Evolutionary conservation across 2,797 vertebrate species (phyloP).

Genomic region (Brachyalestes nurse): DNA sequence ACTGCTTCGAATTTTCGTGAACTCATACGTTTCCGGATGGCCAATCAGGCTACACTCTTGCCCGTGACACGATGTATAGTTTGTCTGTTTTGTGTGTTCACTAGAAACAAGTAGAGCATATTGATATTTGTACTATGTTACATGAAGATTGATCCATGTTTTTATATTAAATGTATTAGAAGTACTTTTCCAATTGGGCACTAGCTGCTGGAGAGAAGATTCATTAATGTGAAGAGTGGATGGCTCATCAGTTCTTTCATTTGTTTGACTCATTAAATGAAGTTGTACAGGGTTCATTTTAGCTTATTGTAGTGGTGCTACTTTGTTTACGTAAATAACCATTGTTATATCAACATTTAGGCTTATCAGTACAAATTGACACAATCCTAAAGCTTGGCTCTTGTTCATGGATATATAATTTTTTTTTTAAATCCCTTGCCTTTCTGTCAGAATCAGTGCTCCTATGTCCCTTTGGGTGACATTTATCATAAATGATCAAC

Average conservation of each 20-base stretch:
- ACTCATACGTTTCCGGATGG: neutral
- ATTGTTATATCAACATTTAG: slow-evolving; percentile 56
- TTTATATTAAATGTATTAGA: slow-evolving; percentile 62
- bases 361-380: slow-evolving; percentile 41
- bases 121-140: slow-evolving; percentile 65
- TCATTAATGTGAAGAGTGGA: slow-evolving; percentile 30
- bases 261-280: slow-evolving; percentile 57
- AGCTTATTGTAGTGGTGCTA: slow-evolving; percentile 48
- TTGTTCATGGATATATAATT: slow-evolving; percentile 50
- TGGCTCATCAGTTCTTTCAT: slow-evolving; percentile 17
- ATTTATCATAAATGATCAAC: slow-evolving; percentile 34
- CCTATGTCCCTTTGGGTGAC: slow-evolving; percentile 21
- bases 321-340: slow-evolving; percentile 64
- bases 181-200: slow-evolving; percentile 61
- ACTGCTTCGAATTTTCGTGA: neutral
- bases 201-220: slow-evolving; percentile 33
- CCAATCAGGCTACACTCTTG: slow-evolving; percentile 44
- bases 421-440: neutral
- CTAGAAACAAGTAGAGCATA: slow-evolving; percentile 68
- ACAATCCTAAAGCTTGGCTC: slow-evolving; percentile 60
- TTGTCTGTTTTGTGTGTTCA: slow-evolving; percentile 47
- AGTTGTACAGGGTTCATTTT: slow-evolving; percentile 54
- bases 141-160: slow-evolving; percentile 65
- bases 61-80: slow-evolving; percentile 55
- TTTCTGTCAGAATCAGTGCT: neutral